These are phyloP conservation scores for Sphyrna mokarran DNA, from an alignment of 2,113 vertebrate genomes.

Conservation along the genomic window DNA sequence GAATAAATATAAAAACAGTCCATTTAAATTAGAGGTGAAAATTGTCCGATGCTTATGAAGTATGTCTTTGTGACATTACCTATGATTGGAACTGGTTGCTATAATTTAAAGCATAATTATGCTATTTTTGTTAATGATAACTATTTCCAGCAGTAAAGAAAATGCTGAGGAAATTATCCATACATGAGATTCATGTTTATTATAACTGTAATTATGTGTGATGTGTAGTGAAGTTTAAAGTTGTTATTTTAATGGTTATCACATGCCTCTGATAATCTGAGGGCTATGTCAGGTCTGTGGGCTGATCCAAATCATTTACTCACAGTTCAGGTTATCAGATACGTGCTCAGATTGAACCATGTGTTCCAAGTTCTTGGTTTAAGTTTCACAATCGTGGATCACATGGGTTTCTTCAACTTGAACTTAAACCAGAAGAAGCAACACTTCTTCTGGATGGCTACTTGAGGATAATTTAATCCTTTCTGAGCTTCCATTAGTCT, in stretches of 20 bases:
- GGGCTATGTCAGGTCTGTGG: neutral
- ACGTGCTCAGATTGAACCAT: neutral
- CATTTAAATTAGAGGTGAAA: neutral
- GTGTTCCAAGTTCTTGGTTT: neutral
- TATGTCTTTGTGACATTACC: neutral
- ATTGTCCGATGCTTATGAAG: neutral
- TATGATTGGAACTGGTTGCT: neutral
- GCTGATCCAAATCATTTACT: neutral
- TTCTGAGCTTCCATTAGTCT: neutral
- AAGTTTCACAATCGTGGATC: neutral
- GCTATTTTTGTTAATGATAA: conserved; percentile 9
- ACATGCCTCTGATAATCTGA: neutral
- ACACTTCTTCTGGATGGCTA: neutral
- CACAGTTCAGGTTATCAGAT: neutral
- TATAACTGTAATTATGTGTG: conserved; percentile 9
- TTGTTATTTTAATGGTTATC: conserved; percentile 31
- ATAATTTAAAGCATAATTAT: neutral
- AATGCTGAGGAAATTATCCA: neutral
- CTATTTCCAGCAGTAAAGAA: neutral
- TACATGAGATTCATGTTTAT: neutral
- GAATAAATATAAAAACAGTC: neutral
- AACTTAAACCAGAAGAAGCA: neutral
- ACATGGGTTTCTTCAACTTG: neutral
- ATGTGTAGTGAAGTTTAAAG: conserved; percentile 30
- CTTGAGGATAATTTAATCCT: neutral